These are phyloP conservation scores for Agelaius phoeniceus DNA, from an alignment of 2,113 vertebrate species.

Conservation along the genomic window DNA sequence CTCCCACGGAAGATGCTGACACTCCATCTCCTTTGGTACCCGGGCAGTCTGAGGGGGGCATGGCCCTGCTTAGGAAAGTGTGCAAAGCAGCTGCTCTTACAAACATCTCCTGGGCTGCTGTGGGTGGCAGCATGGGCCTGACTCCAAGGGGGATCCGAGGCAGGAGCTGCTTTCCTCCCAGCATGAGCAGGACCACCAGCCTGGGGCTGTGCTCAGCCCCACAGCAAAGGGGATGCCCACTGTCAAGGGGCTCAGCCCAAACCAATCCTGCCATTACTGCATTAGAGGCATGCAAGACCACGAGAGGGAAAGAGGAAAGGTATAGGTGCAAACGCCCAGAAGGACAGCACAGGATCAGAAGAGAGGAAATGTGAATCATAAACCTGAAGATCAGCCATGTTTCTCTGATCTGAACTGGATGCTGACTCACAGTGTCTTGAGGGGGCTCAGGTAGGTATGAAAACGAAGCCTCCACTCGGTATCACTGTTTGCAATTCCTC, in stretches of 20 bases:
- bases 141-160: not conserved
- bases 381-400: not conserved
- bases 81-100: not conserved
- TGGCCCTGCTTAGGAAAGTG: accelerated
- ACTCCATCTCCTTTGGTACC: not conserved
- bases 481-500: not conserved
- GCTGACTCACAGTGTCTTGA: not conserved
- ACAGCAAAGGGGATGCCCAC: not conserved
- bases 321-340: not conserved
- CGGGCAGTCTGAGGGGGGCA: not conserved
- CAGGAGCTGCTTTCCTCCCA: accelerated
- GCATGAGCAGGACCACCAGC: not conserved
- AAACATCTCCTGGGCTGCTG: not conserved
- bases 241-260: not conserved
- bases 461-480: accelerated
- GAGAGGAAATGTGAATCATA: not conserved
- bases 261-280: not conserved
- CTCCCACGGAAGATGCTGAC: not conserved
- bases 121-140: not conserved
- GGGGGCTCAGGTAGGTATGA: not conserved
- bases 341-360: not conserved
- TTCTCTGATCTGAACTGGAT: not conserved
- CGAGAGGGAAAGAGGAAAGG: accelerated
- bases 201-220: not conserved
- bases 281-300: not conserved